Base-by-base conservation (phyloP, 1,140 invertebrate species). In the Atta colombica region DNA sequence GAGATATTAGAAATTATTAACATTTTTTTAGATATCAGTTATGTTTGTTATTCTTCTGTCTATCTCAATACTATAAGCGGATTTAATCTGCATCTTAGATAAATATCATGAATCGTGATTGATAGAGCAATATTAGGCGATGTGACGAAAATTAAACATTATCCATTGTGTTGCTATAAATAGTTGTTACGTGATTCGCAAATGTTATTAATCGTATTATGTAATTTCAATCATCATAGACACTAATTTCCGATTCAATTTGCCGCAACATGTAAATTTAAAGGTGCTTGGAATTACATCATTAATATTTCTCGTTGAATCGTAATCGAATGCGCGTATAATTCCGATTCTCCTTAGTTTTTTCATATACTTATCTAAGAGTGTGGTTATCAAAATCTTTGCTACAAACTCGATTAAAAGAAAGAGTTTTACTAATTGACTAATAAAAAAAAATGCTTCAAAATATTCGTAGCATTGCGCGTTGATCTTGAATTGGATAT, bases 131-230 rank as follows among this genome's bases (percentile, higher is more conserved):
- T 25, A 74, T 14, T 58, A 45, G 39, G 55, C 55, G 55, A 71
- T 21, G n/a, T 31, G 78, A 84, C 69, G 80, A 55, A 84, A 84
- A 84, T 84, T 75, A 39, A 75, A 61, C 69, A 84, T 84, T 84
- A 84, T 74, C 69, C 80, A 28, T 84, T 84, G 74, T 75, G 75
- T 75, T 63, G 80, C 45, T 84, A 75, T 69, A 61, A 61, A 84
- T 75, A 75, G 69, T 84, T 84, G 58, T 14, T 74, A 75, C 80
- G 80, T 84, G 80, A 74, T 68, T 75, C 28, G 80, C 60, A 82
- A 84, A 84, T 75, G 28, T 58, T 58, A 84, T 84, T 75, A 84
- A 84, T 84, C 80, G 39, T 61, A 51, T 84, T 63, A 51, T 18
- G 28, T 72, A 75, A 84, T 84, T 84, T 84, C 21, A 21, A 69